A percentile compares a stretch with the other conserved stretches of the same genome.
phyloP scores from a whole-genome alignment of 1,140 invertebrate species.

The Papilio dardanus region DNA sequence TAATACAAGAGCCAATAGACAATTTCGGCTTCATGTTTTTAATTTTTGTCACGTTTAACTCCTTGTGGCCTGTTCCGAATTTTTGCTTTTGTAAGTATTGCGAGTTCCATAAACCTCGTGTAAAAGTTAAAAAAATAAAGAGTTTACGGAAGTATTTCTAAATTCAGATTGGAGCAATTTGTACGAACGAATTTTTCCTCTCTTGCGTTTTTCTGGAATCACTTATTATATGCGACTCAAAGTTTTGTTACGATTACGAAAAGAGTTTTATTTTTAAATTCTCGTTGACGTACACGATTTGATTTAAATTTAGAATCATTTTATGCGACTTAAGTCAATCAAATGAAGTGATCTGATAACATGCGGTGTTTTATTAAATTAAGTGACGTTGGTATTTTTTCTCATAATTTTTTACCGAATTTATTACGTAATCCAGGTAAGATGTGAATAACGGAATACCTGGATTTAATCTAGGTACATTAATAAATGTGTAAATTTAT shows the following conservation, averaged over 20 bases:
- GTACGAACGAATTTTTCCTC: neutral
- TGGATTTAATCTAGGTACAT: too few relatives aligned
- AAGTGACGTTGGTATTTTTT: too few relatives aligned
- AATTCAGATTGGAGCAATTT: neutral
- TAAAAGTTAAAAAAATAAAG: neutral
- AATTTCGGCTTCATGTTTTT: conserved; percentile 6
- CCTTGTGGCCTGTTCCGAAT: neutral
- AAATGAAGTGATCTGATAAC: neutral
- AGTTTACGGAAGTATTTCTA: neutral
- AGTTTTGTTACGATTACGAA: neutral
- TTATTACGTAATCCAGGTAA: too few relatives aligned
- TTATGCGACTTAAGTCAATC: neutral
- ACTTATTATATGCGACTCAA: neutral
- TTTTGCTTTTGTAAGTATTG: neutral
- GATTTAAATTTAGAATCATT: neutral
- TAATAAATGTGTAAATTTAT: neutral
- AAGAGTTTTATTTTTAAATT: neutral
- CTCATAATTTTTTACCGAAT: too few relatives aligned
- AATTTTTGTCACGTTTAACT: conserved; percentile 25
- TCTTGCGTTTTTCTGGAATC: neutral
- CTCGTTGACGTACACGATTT: neutral
- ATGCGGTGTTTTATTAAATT: too few relatives aligned
- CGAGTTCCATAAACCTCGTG: neutral
- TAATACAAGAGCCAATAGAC: conserved; percentile 22
- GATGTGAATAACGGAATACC: too few relatives aligned